Base-by-base conservation (phyloP, 2,797 vertebrate genomes). In the Acanthiza pusilla region DNA sequence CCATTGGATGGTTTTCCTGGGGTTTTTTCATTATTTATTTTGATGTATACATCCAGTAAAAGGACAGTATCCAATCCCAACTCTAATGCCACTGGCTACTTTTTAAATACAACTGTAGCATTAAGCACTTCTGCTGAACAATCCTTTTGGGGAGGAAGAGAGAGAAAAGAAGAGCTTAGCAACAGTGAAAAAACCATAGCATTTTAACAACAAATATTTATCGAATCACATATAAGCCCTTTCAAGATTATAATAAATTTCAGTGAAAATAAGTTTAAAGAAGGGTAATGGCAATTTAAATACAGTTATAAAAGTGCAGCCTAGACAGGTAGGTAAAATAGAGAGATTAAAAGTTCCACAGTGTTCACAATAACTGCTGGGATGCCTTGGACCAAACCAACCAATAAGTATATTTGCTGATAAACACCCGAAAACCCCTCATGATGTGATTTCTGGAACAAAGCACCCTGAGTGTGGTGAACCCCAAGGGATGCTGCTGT, bases 401-500 rank as follows among this genome's bases (percentile, higher is more conserved):
- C 36, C 34, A 54, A 14, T 4, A 50, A 12, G 3, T 53, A 7
- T 43, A 36, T 81, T 94, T n/a, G 58, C 12, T 36, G 54, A 62
- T 22, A 16, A 88, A 11, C 26, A 81, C 9, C 6, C 62, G 36
- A 27, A 91, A 84, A 36, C 0, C 9, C 17, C 40, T 72, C 17
- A 36, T 50, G 38, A 43, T 29, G 43, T 22, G n/a, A 72, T 43
- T 78, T 61, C 71, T 57, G 54, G 61, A 76, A 58, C 0, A 2
- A 65, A 53, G 11, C 11, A 34, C 72, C 16, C 40, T 2, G 5
- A 40, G 9, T 5, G 12, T 29, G 43, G 25, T 36, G 65, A 88
- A 23, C 8, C 38, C 58, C 1, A 1, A 4, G 0, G 4, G n/a
- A 26, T 2, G 2, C 26, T 62, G 43, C 66, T 1, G 3, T 48